Conservation (phyloP, 2,113 vertebrate species). For the Rostratula benghalensis region DNA sequence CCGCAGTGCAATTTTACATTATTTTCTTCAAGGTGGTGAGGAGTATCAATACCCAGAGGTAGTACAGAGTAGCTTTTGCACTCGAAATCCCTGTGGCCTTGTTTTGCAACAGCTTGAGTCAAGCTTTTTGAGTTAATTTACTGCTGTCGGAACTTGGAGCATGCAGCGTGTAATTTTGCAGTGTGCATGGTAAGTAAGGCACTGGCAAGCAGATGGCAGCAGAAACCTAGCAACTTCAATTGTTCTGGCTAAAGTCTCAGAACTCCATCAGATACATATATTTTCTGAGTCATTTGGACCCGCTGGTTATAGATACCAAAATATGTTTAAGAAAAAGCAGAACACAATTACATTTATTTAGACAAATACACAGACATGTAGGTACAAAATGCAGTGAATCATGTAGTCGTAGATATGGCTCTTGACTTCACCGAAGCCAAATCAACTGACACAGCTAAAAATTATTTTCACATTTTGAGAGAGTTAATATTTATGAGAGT, state of each 20-base stretch:
- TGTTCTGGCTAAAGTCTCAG: background rate
- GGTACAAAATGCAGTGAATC: background rate
- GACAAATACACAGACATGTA: too few species aligned
- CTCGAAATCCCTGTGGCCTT: background rate
- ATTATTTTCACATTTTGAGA: background rate
- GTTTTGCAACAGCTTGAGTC: background rate
- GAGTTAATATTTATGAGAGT: background rate
- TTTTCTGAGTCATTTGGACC: background rate
- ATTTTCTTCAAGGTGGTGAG: background rate
- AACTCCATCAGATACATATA: background rate
- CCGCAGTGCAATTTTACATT: background rate
- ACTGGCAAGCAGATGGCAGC: constrained; percentile 20
- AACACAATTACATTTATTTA: background rate
- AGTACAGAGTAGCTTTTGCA: background rate
- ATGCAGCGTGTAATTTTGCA: background rate
- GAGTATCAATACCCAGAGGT: background rate
- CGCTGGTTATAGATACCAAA: background rate
- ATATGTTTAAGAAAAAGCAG: background rate
- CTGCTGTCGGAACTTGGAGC: background rate
- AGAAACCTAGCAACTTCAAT: background rate
- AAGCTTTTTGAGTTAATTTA: background rate
- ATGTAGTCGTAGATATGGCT: background rate
- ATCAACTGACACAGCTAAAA: background rate
- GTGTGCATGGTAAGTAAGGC: background rate
- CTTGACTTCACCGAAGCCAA: background rate